Conservation (phyloP, 2,888 invertebrate species). For the Ennomos fuscantarius region DNA sequence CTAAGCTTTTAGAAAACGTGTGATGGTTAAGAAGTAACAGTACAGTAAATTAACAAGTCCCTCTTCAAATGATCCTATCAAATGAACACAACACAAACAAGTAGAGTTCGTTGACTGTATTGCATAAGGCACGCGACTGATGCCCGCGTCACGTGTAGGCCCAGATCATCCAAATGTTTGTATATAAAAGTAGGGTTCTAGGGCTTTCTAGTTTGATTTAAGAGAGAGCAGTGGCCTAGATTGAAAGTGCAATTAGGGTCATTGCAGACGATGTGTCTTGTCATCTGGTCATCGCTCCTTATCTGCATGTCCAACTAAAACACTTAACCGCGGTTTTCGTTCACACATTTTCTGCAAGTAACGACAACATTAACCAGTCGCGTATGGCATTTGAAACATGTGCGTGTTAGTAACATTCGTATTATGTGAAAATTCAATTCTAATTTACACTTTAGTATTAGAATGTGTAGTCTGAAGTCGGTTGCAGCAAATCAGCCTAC, state of each 20-base stretch:
- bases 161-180: conserved; percentile 63
- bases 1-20: conserved; percentile 59
- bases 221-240: conserved; percentile 82
- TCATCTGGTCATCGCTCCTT: conserved; percentile 37
- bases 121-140: conserved; percentile 69
- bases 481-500: conserved; percentile 62
- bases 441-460: conserved; percentile 52
- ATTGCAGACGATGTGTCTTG: conserved; percentile 70
- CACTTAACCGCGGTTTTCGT: conserved; percentile 17
- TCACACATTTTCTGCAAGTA: conserved; percentile 16
- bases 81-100: conserved; percentile 60
- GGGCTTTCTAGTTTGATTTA: conserved; percentile 81
- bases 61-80: conserved; percentile 58
- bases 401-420: conserved; percentile 36
- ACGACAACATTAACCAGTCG: conserved; percentile 1
- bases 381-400: conserved; percentile 29
- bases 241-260: conserved; percentile 77
- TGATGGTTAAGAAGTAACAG: conserved; percentile 50
- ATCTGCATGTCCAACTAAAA: conserved; percentile 30
- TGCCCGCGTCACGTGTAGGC: conserved; percentile 64
- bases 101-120: conserved; percentile 72
- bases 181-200: conserved; percentile 76
- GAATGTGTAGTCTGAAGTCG: conserved; percentile 56
- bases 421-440: conserved; percentile 54
- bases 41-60: conserved; percentile 53